phyloP scores from a whole-genome alignment of 2,113 vertebrate genomes.

The Pontoporia blainvillei region DNA sequence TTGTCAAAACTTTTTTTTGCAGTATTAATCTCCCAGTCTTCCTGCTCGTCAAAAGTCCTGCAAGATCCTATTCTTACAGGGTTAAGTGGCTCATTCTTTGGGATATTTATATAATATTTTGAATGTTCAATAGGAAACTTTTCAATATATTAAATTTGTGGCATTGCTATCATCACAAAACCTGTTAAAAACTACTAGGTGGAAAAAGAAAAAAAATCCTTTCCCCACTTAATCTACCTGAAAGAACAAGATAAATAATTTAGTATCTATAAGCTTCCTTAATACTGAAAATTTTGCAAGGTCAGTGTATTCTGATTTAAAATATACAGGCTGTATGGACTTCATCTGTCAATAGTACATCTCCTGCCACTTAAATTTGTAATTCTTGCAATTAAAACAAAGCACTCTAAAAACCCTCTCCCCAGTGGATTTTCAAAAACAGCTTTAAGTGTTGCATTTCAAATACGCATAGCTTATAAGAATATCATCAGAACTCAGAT shows the following conservation, averaged over 20 bases:
- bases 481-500: slow-evolving; percentile 35
- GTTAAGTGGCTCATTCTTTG: slow-evolving; percentile 36
- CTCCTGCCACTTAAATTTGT: slow-evolving; percentile 39
- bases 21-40: slow-evolving; percentile 21
- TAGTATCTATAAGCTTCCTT: slow-evolving; percentile 55
- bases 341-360: neutral
- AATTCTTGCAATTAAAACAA: slow-evolving; percentile 52
- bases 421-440: slow-evolving; percentile 43
- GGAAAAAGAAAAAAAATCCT: slow-evolving; percentile 16
- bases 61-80: slow-evolving; percentile 48
- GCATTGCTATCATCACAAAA: slow-evolving; percentile 26
- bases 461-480: slow-evolving; percentile 1
- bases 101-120: slow-evolving; percentile 36
- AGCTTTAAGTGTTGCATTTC: slow-evolving; percentile 60
- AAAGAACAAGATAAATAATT: slow-evolving; percentile 61
- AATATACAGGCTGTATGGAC: slow-evolving; percentile 51
- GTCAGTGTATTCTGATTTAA: slow-evolving; percentile 55
- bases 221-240: slow-evolving; percentile 29
- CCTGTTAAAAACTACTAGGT: slow-evolving; percentile 30
- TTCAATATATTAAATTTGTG: slow-evolving; percentile 58
- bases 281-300: slow-evolving; percentile 60
- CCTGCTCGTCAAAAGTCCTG: slow-evolving; percentile 49
- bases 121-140: slow-evolving; percentile 58
- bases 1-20: slow-evolving; percentile 19
- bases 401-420: slow-evolving; percentile 54